Evolutionary conservation across 2,888 invertebrate species (phyloP), one percentile per base, ranked within the genome.

Genomic region (Cerceris ruficornis): DNA sequence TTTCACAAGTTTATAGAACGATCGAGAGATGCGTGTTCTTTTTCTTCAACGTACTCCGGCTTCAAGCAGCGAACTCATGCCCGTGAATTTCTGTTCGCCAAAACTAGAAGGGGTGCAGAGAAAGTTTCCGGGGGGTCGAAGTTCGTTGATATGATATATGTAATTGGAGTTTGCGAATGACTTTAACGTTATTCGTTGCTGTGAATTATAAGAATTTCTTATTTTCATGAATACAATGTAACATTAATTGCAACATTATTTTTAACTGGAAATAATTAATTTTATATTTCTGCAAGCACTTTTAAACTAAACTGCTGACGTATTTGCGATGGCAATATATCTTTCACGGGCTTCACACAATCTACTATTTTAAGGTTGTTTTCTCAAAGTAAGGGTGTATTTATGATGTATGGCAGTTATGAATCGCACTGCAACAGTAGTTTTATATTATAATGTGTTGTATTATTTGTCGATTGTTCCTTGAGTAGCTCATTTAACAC

Each of bases 21-120:
- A 62, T 55, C n/a, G 43, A 57, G 39, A 2, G 61, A 69, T 11
- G 41, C 57, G 67, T 58, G 58, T 17, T 57, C 39, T 69, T 69
- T 61, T 61, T 61, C 60, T 14, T 15, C 15, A 43, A 39, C 46
- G 54, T 54, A 55, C 61, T 39, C 54, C 13, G 9, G 55, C 15
- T 62, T 62, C 57, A 17, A 39, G 57, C 55, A 55, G 9, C 7
- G 62, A 49, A 57, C 69, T 41, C 57, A 15, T 57, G 69, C 15
- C 49, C 57, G 13, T 14, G 62, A 57, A 17, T 58, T 67, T 58
- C 67, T 67, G 57, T 14, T 67, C 67, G 28, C 55, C 52, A 17
- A 58, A 58, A 57, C 49, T 49, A 17, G 67, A 58, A 67, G 52
- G 46, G 67, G 58, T 41, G 57, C 46, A 42, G 15, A 49, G 13